Evolutionary conservation across 2,113 vertebrate species (phyloP).

Genomic region (Mesoclemmys tuberculata): DNA sequence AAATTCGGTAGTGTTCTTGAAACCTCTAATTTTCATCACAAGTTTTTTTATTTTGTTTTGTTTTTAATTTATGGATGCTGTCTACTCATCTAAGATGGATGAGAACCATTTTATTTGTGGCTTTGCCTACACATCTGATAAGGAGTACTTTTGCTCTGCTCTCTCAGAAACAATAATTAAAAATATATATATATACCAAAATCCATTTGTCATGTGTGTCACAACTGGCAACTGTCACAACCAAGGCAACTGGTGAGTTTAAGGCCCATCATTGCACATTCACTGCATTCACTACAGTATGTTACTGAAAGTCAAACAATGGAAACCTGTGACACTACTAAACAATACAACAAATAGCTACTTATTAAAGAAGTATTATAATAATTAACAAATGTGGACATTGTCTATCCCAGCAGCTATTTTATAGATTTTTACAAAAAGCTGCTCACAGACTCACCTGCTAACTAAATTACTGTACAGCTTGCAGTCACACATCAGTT

Average conservation of each 20-base stretch:
- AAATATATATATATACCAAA: slow-evolving; percentile 5
- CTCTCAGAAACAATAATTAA: not conserved
- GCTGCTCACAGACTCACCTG: not conserved
- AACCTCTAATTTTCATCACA: slow-evolving; percentile 19
- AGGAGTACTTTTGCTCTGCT: not conserved
- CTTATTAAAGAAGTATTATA: not conserved
- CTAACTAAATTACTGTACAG: not conserved
- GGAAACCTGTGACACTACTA: not conserved
- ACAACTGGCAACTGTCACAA: too few species aligned
- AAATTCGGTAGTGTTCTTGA: not conserved
- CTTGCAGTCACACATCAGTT: not conserved
- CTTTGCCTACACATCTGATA: not conserved
- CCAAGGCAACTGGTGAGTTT: not conserved
- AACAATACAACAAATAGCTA: not conserved
- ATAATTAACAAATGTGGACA: not conserved
- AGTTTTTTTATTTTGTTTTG: not conserved
- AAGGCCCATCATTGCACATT: not conserved
- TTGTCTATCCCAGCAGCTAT: not conserved
- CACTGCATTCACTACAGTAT: not conserved
- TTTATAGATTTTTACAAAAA: not conserved
- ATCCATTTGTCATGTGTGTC: not conserved
- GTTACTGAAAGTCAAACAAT: not conserved
- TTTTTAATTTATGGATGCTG: not conserved
- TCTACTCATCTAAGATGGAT: slow-evolving; percentile 4
- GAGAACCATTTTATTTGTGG: not conserved